Conservation (phyloP, 1,140 invertebrate genomes). For the Microplitis mediator region DNA sequence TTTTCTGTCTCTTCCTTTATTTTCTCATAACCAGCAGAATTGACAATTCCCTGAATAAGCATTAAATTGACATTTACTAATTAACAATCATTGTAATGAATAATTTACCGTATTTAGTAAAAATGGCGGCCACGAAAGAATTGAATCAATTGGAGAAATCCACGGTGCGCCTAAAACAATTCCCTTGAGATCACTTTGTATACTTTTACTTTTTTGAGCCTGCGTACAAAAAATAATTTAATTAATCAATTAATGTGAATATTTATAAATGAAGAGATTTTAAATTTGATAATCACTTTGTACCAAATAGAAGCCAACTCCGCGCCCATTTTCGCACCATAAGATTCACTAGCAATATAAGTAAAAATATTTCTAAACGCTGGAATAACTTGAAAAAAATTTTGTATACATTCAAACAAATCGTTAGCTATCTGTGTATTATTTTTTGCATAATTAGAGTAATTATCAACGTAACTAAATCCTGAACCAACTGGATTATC, state of each 20-base stretch:
- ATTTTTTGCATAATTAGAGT: conserved; percentile 53
- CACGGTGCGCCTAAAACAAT: conserved; percentile 84
- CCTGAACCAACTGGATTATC: conserved; percentile 89
- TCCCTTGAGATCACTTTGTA: conserved; percentile 76
- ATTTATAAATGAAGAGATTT: conserved; percentile 13
- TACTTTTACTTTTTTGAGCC: conserved; percentile 68
- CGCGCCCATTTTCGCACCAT: conserved; percentile 88
- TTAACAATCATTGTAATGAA: too few species aligned
- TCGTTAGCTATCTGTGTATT: conserved; percentile 79
- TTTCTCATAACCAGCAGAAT: not conserved
- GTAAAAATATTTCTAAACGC: conserved; percentile 74
- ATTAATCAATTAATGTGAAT: not conserved
- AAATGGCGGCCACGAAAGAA: conserved; percentile 79
- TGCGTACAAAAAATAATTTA: conserved; percentile 43
- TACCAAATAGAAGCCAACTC: conserved; percentile 73
- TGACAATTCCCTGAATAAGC: not conserved
- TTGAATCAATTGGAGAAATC: conserved; percentile 84
- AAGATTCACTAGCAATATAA: conserved; percentile 85
- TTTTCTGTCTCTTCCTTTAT: not conserved
- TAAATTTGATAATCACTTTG: conserved; percentile 58
- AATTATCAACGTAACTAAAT: conserved; percentile 78
- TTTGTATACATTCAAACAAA: conserved; percentile 72
- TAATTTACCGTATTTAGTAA: conserved; percentile 69
- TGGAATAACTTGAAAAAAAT: conserved; percentile 68
- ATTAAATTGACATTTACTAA: too few species aligned